A percentile compares a stretch with the other conserved stretches of the same genome.
Conservation (phyloP, 1,140 invertebrate species). For the Schlechtendalia chinensis region DNA sequence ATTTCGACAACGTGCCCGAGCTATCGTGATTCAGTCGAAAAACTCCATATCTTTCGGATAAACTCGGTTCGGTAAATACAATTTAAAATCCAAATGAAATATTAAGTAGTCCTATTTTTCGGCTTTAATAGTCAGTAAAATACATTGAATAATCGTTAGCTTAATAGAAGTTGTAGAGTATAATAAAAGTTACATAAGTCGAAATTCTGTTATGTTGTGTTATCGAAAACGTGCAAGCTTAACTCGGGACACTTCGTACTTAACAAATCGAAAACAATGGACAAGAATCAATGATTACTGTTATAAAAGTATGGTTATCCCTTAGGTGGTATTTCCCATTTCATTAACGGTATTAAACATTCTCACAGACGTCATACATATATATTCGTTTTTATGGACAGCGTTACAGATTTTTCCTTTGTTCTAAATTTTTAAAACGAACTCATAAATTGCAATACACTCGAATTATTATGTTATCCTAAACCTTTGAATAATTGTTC, state of each 20-base stretch:
- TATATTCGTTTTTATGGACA: neutral
- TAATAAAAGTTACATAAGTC: too few relatives aligned
- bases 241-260: neutral
- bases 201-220: neutral
- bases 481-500: neutral
- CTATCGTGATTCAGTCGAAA: too few relatives aligned
- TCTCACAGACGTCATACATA: neutral
- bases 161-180: too few relatives aligned
- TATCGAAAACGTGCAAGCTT: neutral
- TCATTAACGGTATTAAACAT: neutral
- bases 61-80: too few relatives aligned
- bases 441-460: neutral
- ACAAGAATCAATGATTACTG: constrained; percentile 11
- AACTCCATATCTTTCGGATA: too few relatives aligned
- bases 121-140: too few relatives aligned
- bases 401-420: neutral
- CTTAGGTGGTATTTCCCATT: neutral
- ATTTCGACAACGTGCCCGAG: neutral
- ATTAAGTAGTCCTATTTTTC: too few relatives aligned
- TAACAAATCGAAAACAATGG: constrained; percentile 27
- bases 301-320: neutral
- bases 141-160: too few relatives aligned
- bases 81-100: too few relatives aligned
- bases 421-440: neutral
- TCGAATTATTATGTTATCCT: neutral